Evolutionary conservation across 2,113 vertebrate genomes (phyloP), one percentile per base, ranked within the genome.

Genomic region (Nicator chloris): DNA sequence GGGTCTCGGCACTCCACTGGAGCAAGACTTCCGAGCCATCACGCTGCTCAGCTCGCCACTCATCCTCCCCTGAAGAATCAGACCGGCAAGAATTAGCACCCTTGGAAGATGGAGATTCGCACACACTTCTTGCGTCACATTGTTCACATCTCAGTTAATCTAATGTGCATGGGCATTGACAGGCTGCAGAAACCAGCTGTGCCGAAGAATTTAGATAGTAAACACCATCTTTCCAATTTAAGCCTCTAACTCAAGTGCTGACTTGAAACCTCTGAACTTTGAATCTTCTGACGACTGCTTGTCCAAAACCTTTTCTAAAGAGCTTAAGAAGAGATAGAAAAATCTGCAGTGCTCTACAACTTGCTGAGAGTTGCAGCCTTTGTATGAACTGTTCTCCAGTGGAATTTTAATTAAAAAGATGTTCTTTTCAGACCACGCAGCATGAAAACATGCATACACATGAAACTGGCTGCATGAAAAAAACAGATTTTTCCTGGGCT

Each of bases 1-100:
- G 98, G 54, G 97, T 97, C 61, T 98, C 98, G 0, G 98, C 44
- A 7, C 98, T 98, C 99, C 99, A 99, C 91, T 98, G 98, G 1
- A 99, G 98, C 0, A 82, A 71, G 6, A 98, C 98, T 13, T 98
- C 97, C 0, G 98, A 98, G 24, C 99, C 98, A 3, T 99, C 99
- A 0, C 98, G 98, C 90, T 98, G 98, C 88, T 99, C 98, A 9
- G 97, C 99, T 7, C 6, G 98, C 99, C 99, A 99, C 69, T 97
- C 97, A 0, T 99, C 99, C 26, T 98, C 97, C 89, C 97, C 99
- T 99, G 90, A 33, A 92, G 88, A 81, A 56, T 7, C 50, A 90
- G 49, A 82, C 0, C 0, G 10, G 54, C 15, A 45, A 66, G 37
- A 33, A 90, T 93, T 42, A 89, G 40, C 3, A 33, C 15, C 31